Evolutionary conservation across 2,888 invertebrate genomes (phyloP).

Genomic region (Chloroclystis v-ata): DNA sequence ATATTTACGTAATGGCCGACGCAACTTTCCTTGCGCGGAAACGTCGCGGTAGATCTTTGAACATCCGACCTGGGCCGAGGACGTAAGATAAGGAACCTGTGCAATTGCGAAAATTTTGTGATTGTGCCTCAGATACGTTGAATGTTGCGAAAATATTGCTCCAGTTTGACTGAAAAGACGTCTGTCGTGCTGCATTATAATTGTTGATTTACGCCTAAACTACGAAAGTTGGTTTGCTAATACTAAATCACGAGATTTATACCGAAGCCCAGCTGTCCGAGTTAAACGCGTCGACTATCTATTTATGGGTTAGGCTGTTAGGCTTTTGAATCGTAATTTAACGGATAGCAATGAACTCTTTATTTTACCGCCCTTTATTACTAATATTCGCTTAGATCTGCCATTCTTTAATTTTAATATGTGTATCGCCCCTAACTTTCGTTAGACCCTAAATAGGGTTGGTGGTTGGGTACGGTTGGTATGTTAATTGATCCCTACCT

Average conservation of each 20-base stretch:
- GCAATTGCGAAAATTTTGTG: slow-evolving; percentile 10
- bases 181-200: slow-evolving; percentile 1
- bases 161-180: slow-evolving; percentile 4
- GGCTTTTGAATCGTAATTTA: too few relatives aligned
- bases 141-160: slow-evolving; percentile 12
- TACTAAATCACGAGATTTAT: slow-evolving; percentile 8
- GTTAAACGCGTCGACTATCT: slow-evolving; percentile 10
- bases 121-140: slow-evolving; percentile 4
- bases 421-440: too few relatives aligned
- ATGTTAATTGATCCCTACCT: too few relatives aligned
- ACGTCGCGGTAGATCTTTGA: slow-evolving; percentile 18
- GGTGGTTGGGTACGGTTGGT: too few relatives aligned
- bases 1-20: slow-evolving; percentile 58
- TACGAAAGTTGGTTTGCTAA: slow-evolving; percentile 1
- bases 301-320: slow-evolving; percentile 26
- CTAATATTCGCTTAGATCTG: too few relatives aligned
- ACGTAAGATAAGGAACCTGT: slow-evolving; percentile 14
- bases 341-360: too few relatives aligned
- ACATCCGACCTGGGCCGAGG: slow-evolving; percentile 11
- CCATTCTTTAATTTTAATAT: too few relatives aligned
- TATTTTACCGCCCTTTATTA: too few relatives aligned
- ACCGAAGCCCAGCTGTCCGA: slow-evolving; percentile 1
- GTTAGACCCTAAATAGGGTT: too few relatives aligned
- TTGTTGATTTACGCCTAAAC: not conserved
- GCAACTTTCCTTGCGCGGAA: slow-evolving; percentile 50